Evolutionary conservation across 2,797 vertebrate genomes (phyloP).

Genomic region (Arctocebus calabarensis): DNA sequence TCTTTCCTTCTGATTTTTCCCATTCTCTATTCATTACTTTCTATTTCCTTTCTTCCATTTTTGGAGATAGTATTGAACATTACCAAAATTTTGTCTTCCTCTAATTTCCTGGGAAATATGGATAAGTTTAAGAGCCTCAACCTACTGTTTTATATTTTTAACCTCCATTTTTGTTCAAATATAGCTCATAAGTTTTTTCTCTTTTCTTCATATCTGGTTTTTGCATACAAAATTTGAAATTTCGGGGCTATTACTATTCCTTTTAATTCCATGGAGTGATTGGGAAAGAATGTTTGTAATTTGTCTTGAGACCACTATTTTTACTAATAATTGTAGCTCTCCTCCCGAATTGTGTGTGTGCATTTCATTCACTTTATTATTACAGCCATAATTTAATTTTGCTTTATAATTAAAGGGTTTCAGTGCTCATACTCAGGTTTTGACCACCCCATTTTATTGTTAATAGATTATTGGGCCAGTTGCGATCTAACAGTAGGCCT

Average conservation of each 20-base stretch:
- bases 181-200: background rate
- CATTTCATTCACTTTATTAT: background rate
- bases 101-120: background rate
- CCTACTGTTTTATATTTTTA: background rate
- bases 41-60: background rate
- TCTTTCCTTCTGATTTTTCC: background rate
- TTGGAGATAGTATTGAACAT: background rate
- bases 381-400: background rate
- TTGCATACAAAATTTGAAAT: background rate
- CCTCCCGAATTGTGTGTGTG: background rate
- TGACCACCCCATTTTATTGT: background rate
- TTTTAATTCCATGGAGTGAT: background rate
- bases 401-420: background rate
- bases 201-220: background rate
- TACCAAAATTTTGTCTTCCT: background rate
- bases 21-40: background rate
- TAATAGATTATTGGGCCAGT: background rate
- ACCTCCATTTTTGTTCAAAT: background rate
- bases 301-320: background rate
- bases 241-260: background rate
- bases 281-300: background rate
- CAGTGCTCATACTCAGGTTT: background rate
- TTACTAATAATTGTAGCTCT: background rate
- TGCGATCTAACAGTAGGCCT: background rate
- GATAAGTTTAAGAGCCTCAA: background rate